Evolutionary conservation across 2,888 invertebrate genomes (phyloP), one percentile per base, ranked within the genome.

Genomic region (Eilema sororculum): DNA sequence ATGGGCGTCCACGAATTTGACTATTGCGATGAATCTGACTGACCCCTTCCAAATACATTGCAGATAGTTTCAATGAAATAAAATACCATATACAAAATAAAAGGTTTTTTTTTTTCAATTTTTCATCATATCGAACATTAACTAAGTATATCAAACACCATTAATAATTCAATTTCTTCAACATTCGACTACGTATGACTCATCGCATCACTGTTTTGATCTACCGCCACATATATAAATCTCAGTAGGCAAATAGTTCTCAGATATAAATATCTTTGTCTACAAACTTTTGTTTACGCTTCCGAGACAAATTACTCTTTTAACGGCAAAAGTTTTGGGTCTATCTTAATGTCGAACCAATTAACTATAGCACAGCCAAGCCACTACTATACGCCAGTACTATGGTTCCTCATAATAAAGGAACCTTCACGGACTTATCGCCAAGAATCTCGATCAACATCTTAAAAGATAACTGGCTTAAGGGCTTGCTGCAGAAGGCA

Each of bases 381-480:
- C 61, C 33, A 61, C 52, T 52, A 52, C 52, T n/a, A n/a, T n/a
- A n/a, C n/a, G 22, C 61, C 33, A 61, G n/a, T 52, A 52, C 52
- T 52, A 52, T 52, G 52, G n/a, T 52, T n/a, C 52, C 52, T 52
- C 33, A 37, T 37, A 12, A 37, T 2, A 37, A 12, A 37, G 1
- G 1, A 37, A 12, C 33, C 33, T 12, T 37, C n/a, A n/a, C n/a
- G n/a, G n/a, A n/a, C n/a, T n/a, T n/a, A n/a, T n/a, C n/a, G n/a
- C n/a, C n/a, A n/a, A n/a, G n/a, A n/a, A n/a, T n/a, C n/a, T n/a
- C n/a, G n/a, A n/a, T n/a, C n/a, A n/a, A n/a, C n/a, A n/a, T n/a
- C n/a, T n/a, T n/a, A n/a, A n/a, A n/a, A n/a, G n/a, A n/a, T n/a
- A n/a, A n/a, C n/a, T n/a, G n/a, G n/a, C n/a, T n/a, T n/a, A n/a